phyloP scores from a whole-genome alignment of 2,888 invertebrate genomes.

The Didymodactylos carnosus region DNA sequence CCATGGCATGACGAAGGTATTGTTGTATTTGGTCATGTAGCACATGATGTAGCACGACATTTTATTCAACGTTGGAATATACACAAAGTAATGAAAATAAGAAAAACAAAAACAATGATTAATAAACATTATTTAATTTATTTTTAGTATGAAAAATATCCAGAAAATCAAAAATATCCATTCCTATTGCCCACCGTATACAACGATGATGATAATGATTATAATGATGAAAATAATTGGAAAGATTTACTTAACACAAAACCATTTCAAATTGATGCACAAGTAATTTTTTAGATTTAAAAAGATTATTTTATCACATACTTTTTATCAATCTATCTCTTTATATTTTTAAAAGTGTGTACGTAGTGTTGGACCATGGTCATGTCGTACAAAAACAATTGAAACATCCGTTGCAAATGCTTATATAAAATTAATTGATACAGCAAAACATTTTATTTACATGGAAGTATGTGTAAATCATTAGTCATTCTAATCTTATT shows the following conservation, averaged over 20 bases:
- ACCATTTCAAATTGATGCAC: too few species aligned
- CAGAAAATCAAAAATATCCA: too few species aligned
- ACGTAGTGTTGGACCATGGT: conserved; percentile 75
- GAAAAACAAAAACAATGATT: too few species aligned
- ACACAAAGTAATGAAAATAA: neutral
- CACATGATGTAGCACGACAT: conserved; percentile 70
- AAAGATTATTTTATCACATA: too few species aligned
- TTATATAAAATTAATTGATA: conserved; percentile 69
- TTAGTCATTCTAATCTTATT: neutral
- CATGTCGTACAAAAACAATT: conserved; percentile 61
- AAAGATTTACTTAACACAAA: too few species aligned
- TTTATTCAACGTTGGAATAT: conserved; percentile 82
- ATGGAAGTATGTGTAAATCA: conserved; percentile 45
- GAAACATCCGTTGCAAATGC: conserved; percentile 84
- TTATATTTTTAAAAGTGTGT: neutral
- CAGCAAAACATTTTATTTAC: conserved; percentile 78
- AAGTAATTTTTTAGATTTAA: too few species aligned
- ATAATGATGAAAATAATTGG: too few species aligned
- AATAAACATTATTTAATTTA: too few species aligned
- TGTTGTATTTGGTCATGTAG: conserved; percentile 58
- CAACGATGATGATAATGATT: too few species aligned
- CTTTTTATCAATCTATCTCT: too few species aligned
- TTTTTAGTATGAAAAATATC: too few species aligned
- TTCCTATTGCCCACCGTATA: too few species aligned
- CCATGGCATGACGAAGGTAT: conserved; percentile 87